phyloP scores from a whole-genome alignment of 30 jellyfish, hydroid and myxozoan genomes.

The Hydractinia echinata region DNA sequence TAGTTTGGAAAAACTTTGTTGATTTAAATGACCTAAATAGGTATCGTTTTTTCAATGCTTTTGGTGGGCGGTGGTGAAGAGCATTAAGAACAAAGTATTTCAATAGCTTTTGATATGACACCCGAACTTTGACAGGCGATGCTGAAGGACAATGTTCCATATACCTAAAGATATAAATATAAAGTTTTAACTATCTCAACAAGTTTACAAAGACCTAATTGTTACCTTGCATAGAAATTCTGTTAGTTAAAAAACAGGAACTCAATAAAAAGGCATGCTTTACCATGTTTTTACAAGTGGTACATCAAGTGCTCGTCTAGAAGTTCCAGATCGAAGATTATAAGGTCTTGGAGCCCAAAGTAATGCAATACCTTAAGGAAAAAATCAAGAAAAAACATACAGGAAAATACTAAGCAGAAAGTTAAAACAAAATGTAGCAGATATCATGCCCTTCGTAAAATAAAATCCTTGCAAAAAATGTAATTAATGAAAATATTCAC shows the following conservation, averaged over 20 bases:
- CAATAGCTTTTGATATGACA: constrained; percentile 88
- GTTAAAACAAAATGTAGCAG: neutral
- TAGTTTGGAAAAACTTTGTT: constrained; percentile 95
- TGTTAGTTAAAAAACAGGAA: too few relatives aligned
- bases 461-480: neutral
- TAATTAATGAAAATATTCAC: constrained; percentile 31
- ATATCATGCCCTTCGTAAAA: neutral
- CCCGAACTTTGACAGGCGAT: constrained; percentile 96
- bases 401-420: neutral
- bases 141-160: constrained; percentile 98
- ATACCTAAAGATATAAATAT: constrained; percentile 50
- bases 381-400: neutral
- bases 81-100: constrained; percentile 96
- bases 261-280: neutral
- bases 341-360: constrained; percentile 99
- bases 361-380: constrained; percentile 76
- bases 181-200: neutral
- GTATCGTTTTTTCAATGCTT: constrained; percentile 93
- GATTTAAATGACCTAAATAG: constrained; percentile 97
- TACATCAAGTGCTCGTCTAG: constrained; percentile 92
- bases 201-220: neutral
- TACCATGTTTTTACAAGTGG: constrained; percentile 98
- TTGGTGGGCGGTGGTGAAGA: constrained; percentile 97
- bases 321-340: constrained; percentile 80
- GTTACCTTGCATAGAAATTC: too few relatives aligned